A percentile compares a stretch with the other conserved stretches of the same genome.
These are phyloP conservation scores for Probaryconus sp. DNA, from an alignment of 1,140 invertebrate species.

Conservation along the genomic window DNA sequence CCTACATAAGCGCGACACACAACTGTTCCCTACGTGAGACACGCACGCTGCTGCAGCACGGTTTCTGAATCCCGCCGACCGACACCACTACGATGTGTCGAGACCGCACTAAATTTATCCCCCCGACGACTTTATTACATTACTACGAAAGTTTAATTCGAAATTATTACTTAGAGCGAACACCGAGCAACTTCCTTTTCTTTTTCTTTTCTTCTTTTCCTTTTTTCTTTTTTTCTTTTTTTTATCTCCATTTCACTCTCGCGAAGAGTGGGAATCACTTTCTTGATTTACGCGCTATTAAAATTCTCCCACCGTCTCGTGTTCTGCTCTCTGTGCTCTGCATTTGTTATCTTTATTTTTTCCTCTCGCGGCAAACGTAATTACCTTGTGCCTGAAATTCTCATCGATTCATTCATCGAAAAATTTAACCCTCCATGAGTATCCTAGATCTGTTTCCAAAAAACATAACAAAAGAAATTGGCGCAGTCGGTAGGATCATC, in stretches of 20 bases:
- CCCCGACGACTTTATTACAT: constrained; percentile 75
- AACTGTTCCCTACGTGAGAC: constrained; percentile 66
- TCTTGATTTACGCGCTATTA: constrained; percentile 70
- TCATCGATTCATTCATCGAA: too few relatives aligned
- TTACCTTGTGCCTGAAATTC: neutral
- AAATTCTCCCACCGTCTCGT: constrained; percentile 50
- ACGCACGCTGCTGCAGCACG: constrained; percentile 35
- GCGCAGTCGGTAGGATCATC: too few relatives aligned
- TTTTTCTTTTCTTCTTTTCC: constrained; percentile 1
- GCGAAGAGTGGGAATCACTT: constrained; percentile 22
- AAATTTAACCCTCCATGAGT: too few relatives aligned
- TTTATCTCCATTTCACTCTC: constrained; percentile 2
- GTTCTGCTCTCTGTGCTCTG: neutral
- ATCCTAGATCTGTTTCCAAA: too few relatives aligned
- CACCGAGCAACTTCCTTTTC: constrained; percentile 10
- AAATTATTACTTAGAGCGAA: constrained; percentile 72
- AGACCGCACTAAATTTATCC: constrained; percentile 73
- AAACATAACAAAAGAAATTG: too few relatives aligned
- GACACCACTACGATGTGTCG: constrained; percentile 54
- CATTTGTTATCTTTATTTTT: neutral
- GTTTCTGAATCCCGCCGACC: constrained; percentile 57
- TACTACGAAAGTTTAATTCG: constrained; percentile 74
- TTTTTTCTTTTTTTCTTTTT: neutral
- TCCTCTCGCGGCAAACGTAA: neutral
- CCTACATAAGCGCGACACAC: constrained; percentile 73